Evolutionary conservation across 2,888 invertebrate genomes (phyloP).

Genomic region (Drosophila parthenogenetica): DNA sequence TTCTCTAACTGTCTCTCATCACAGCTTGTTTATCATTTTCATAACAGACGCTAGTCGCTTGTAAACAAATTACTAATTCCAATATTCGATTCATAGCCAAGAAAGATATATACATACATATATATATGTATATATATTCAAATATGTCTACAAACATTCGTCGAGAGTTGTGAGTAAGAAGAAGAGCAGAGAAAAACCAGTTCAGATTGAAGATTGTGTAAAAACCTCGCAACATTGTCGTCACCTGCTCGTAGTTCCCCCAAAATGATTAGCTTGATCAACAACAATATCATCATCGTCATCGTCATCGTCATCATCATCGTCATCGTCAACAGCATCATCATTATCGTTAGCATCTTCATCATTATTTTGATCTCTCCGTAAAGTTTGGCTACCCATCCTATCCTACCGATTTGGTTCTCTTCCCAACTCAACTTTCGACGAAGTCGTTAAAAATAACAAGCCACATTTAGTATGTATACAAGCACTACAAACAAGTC

Average conservation of each 20-base stretch:
- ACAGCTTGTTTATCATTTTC: slow-evolving; percentile 20
- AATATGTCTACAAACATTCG: too few species aligned
- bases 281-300: slow-evolving; percentile 11
- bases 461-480: slow-evolving; percentile 6
- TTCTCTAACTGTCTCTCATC: slow-evolving; percentile 2
- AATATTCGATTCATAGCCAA: slow-evolving; percentile 21
- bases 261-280: slow-evolving; percentile 30
- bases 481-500: not conserved
- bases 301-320: slow-evolving; percentile 9
- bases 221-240: slow-evolving; percentile 59
- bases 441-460: slow-evolving; percentile 54
- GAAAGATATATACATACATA: not conserved
- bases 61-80: slow-evolving; percentile 43
- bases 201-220: slow-evolving; percentile 49
- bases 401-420: slow-evolving; percentile 22
- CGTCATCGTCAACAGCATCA: slow-evolving; percentile 7
- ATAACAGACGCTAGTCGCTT: slow-evolving; percentile 9
- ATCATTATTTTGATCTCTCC: slow-evolving; percentile 22
- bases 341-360: slow-evolving; percentile 6
- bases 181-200: slow-evolving; percentile 37
- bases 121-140: too few species aligned
- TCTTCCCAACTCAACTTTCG: slow-evolving; percentile 47
- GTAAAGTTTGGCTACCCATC: slow-evolving; percentile 9
- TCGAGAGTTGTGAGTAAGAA: not conserved
- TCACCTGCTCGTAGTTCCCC: slow-evolving; percentile 60